Base-by-base conservation (phyloP, 2,113 vertebrate genomes). In the Sakesphorus luctuosus region DNA sequence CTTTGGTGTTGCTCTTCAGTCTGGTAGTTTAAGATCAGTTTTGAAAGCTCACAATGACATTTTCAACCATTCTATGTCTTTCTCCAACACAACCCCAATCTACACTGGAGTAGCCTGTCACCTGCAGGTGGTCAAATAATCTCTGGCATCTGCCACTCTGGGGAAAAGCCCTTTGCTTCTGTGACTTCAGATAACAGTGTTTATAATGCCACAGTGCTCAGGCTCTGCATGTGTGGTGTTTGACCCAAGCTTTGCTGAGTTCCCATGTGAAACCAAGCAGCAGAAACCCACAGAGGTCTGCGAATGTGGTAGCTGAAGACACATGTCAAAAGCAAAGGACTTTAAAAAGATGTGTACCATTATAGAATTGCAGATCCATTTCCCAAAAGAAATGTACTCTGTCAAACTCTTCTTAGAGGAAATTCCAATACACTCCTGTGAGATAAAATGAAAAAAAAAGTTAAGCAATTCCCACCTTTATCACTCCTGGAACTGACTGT, bases 301-400 rank as follows among this genome's bases (percentile, higher is more conserved):
- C 28, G 67, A 46, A 47, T 7, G 6, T 11, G 10, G 38, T 24
- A 66, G 62, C 10, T 61, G 58, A 75, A 83, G 49, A 72, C 6
- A 68, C 7, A 35, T 17, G 43, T 31, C 29, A 55, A 80, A 31
- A n/a, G 31, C 28, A 84, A n/a, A 75, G 20, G 25, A 62, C 28
- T 68, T 63, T 1, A 81, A 33, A 63, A 28, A 61, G 71, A 55
- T 0, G 0, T 43, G 3, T 26, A 25, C 14, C 2, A 0, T 24
- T 55, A 36, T 0, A 75, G 38, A 89, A 76, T 10, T 68, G 25
- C 13, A 87, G 35, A 76, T 56, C 33, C 4, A 2, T 75, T 95
- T 87, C 49, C 50, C 75, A 14, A 47, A 84, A 87, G 24, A 87
- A 50, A 80, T 4, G 8, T 23, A 26, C 18, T 10, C 31, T 38